Percentiles rank a stretch among this genome's conserved stretches.
Conservation (phyloP, 2,888 invertebrate genomes). For the Hololepta plana region DNA sequence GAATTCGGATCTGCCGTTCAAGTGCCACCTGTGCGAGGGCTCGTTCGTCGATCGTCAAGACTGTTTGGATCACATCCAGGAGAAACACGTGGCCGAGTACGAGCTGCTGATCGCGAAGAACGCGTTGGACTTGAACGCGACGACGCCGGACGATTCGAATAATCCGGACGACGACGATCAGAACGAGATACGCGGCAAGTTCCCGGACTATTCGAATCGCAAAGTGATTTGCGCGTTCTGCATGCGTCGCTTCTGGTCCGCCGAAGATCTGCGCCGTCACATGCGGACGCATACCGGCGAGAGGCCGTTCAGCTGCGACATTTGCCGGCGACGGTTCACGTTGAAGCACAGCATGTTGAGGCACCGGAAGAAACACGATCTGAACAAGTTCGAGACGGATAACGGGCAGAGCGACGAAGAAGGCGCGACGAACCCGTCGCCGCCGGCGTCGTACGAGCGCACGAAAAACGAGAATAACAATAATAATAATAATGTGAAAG, state of each 20-base stretch:
- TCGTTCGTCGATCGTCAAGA: conserved; percentile 65
- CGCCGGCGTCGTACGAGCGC: too few species aligned
- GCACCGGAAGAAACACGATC: conserved; percentile 77
- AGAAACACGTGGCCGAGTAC: conserved; percentile 59
- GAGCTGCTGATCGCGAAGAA: conserved; percentile 68
- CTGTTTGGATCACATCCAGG: conserved; percentile 65
- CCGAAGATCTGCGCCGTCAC: conserved; percentile 81
- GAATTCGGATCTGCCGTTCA: conserved; percentile 59
- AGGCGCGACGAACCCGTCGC: conserved; percentile 8
- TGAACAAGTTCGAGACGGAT: conserved; percentile 19
- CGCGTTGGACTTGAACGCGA: conserved; percentile 44
- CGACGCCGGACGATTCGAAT: conserved; percentile 24
- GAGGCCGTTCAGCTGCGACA: conserved; percentile 79
- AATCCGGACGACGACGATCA: conserved; percentile 44
- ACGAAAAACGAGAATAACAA: conserved; percentile 21
- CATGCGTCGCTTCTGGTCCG: conserved; percentile 86
- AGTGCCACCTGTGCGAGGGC: conserved; percentile 84
- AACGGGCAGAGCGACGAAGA: conserved; percentile 30
- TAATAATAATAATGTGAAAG: conserved; percentile 27
- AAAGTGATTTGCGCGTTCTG: conserved; percentile 87
- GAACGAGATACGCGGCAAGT: conserved; percentile 55
- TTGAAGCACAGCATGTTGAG: conserved; percentile 89
- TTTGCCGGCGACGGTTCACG: conserved; percentile 75
- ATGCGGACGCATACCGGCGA: conserved; percentile 91
- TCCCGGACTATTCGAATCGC: conserved; percentile 72